Conservation (phyloP, 2,888 invertebrate genomes). For the Hydraecia micacea region DNA sequence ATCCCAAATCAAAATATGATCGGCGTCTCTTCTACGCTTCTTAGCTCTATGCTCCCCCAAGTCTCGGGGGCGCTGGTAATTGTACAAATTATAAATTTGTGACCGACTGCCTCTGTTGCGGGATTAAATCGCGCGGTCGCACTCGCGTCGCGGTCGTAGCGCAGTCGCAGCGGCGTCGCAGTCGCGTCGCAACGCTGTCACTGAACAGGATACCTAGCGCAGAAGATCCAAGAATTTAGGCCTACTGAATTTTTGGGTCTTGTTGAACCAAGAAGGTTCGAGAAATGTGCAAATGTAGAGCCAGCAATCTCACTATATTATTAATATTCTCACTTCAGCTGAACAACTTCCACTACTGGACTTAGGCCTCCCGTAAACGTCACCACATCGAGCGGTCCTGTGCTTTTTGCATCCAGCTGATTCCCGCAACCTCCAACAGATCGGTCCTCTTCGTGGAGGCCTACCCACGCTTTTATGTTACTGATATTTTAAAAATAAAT, state of each 20-base stretch:
- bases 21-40: slow-evolving; percentile 49
- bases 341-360: not conserved
- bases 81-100: slow-evolving; percentile 90
- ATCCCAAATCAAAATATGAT: too few relatives aligned
- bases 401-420: not conserved
- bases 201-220: not conserved
- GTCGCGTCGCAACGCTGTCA: slow-evolving; percentile 55
- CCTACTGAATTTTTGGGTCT: not conserved
- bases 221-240: slow-evolving; percentile 8
- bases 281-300: not conserved
- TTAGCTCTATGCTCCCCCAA: slow-evolving; percentile 69
- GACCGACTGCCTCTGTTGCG: slow-evolving; percentile 81
- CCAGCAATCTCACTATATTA: not conserved
- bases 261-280: not conserved
- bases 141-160: slow-evolving; percentile 61
- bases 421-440: too few relatives aligned
- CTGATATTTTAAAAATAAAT: not conserved
- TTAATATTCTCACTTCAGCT: not conserved
- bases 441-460: not conserved
- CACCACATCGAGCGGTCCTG: not conserved
- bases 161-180: slow-evolving; percentile 65
- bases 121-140: slow-evolving; percentile 78
- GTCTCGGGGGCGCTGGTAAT: slow-evolving; percentile 85
- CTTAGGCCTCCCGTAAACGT: too few relatives aligned
- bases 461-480: not conserved